phyloP scores from a whole-genome alignment of 1,140 invertebrate genomes.

The Microvelia longipes region DNA sequence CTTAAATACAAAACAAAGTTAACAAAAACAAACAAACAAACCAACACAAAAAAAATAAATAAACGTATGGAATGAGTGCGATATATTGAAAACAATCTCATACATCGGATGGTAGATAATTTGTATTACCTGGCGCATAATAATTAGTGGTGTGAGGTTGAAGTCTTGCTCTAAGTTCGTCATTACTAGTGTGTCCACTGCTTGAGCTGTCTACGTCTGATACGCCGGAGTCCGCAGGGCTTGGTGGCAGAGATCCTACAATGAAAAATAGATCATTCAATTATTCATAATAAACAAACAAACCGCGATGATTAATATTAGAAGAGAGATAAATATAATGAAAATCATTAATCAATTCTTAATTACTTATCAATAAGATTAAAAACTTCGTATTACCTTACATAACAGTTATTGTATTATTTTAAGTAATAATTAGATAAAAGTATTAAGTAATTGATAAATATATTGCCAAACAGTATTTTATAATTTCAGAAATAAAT shows the following conservation, averaged over 20 bases:
- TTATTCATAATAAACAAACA: neutral
- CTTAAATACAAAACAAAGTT: too few species aligned
- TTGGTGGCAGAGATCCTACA: slow-evolving; percentile 78
- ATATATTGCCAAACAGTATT: too few species aligned
- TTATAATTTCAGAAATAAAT: too few species aligned
- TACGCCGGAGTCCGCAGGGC: slow-evolving; percentile 90
- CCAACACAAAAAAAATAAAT: too few species aligned
- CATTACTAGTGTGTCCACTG: slow-evolving; percentile 71
- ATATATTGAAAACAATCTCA: too few species aligned
- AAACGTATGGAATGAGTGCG: too few species aligned
- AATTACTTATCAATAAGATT: too few species aligned
- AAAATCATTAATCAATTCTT: neutral
- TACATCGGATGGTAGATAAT: neutral
- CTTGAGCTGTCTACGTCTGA: slow-evolving; percentile 91
- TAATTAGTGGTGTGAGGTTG: slow-evolving; percentile 35
- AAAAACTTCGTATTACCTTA: too few species aligned
- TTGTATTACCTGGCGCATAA: neutral
- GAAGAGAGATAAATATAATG: neutral
- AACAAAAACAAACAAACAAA: too few species aligned
- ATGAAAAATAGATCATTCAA: slow-evolving; percentile 16
- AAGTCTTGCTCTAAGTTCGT: slow-evolving; percentile 68
- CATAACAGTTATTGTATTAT: too few species aligned
- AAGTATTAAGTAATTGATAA: too few species aligned
- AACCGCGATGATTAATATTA: neutral
- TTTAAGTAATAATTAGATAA: too few species aligned